Percentiles rank a stretch among this genome's conserved stretches.
These are phyloP conservation scores for Sminthurides bifidus DNA, from an alignment of 1,140 invertebrate genomes.

Conservation along the genomic window DNA sequence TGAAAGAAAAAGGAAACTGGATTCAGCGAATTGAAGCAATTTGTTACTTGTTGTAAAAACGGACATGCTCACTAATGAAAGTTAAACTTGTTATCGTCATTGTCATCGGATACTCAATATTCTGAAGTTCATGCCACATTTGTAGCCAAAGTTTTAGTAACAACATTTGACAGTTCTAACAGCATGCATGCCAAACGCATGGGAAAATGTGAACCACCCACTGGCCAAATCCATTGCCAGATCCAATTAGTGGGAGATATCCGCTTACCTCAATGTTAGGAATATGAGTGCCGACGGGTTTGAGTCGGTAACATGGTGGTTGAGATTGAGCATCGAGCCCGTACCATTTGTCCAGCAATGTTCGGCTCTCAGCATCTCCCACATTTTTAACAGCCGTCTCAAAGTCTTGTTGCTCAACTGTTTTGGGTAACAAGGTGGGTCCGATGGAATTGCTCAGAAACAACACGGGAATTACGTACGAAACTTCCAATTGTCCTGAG, in stretches of 20 bases:
- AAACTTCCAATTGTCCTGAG: constrained; percentile 53
- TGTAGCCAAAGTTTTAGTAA: no score
- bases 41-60: neutral
- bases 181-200: no score
- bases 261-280: constrained; percentile 34
- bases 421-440: constrained; percentile 59
- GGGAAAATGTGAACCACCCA: no score
- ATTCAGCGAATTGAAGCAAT: no score
- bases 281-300: constrained; percentile 45
- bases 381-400: constrained; percentile 54
- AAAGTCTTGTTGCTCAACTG: constrained; percentile 62
- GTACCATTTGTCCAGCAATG: constrained; percentile 57
- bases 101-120: no score
- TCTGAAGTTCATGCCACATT: no score
- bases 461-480: constrained; percentile 58
- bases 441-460: constrained; percentile 62
- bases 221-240: no score
- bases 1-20: constrained; percentile 5
- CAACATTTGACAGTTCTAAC: no score
- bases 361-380: constrained; percentile 43
- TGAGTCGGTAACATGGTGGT: constrained; percentile 63
- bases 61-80: neutral
- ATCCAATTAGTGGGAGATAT: no score
- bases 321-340: constrained; percentile 48
- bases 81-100: no score